Evolutionary conservation across 2,797 vertebrate species (phyloP), one percentile per base, ranked within the genome.

Genomic region (Mionectes olivaceus): DNA sequence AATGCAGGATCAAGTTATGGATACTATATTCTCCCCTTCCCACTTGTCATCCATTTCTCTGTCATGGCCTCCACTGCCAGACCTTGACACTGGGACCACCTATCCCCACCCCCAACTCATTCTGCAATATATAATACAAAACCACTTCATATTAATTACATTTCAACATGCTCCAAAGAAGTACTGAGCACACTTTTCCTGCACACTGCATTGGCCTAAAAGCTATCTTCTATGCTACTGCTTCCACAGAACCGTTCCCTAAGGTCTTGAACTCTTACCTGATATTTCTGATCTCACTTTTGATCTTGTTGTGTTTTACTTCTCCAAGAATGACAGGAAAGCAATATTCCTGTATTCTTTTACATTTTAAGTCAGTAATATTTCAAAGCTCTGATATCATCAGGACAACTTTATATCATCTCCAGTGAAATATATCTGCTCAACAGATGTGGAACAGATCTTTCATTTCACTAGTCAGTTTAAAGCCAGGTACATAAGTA

Each of bases 301-400:
- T 96, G 86, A 96, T 95, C 83, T 85, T 71, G 24, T 55, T 65
- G 21, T 65, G 70, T 81, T 94, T 87, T 53, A 35, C 64, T 92
- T 89, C 80, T 90, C 59, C 32, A 17, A 85, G 76, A 73, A 89
- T 82, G 87, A 87, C 93, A 87, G 32, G 21, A 94, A 93, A 94
- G 83, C 67, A 92, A 82, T 49, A 59, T 83, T 81, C 41, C 65
- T 43, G 7, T 94, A 81, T 56, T 93, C 12, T 90, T 90, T 89
- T 92, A 90, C 90, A 89, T 46, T 83, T 83, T 52, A 87, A 90
- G 93, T 86, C 53, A 75, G 68, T 57, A 85, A 23, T 92, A 94
- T 95, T 93, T 95, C 88, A 94, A 94, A 92, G 55, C 18, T 94
- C 87, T 95, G 69, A 89, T 95, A 65, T 85, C 75, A 87, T 87